Evolutionary conservation across 2,797 vertebrate genomes (phyloP), one percentile per base, ranked within the genome.

Genomic region (Eurystomus glaucurus): DNA sequence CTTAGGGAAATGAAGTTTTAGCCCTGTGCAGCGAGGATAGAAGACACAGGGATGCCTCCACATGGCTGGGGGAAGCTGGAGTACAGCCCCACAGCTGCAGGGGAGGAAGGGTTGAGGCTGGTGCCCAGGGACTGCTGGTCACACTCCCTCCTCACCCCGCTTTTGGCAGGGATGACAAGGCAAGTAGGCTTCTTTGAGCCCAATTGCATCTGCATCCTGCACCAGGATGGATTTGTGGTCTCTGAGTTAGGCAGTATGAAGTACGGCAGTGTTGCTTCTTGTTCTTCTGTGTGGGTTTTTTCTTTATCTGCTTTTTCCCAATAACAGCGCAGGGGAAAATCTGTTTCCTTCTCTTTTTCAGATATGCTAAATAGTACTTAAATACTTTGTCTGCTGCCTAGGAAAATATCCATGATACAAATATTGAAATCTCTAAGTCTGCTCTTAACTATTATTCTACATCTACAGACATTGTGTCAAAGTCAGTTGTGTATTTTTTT

Each of bases 191-290:
- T 25, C 41, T 51, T n/a, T 46, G 39, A 18, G 35, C 19, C 25
- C 11, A 51, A 5, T 14, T 2, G 1, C 21, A 20, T 4, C 66
- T 0, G 0, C 37, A 12, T 23, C 52, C 76, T 0, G 0, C 25
- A 2, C 28, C 0, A 0, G 61, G 43, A 29, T 1, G 11, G 39
- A 5, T 18, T 28, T 37, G 31, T 0, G 1, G 26, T 10, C 46
- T 37, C 75, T 0, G 9, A 31, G 55, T 76, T 2, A 4, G 70
- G 81, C 60, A 46, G 58, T 8, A 16, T 41, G 12, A 51, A 35
- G 48, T 2, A 11, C 0, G 61, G 82, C 89, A 84, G 60, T 4
- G 61, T 11, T 3, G 7, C 48, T 62, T 6, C 70, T 52, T 16
- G 41, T 60, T 50, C 66, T 31, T 31, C 57, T 2, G 8, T 1